phyloP scores from a whole-genome alignment of 2,113 vertebrate species.

The Phainopepla nitens region DNA sequence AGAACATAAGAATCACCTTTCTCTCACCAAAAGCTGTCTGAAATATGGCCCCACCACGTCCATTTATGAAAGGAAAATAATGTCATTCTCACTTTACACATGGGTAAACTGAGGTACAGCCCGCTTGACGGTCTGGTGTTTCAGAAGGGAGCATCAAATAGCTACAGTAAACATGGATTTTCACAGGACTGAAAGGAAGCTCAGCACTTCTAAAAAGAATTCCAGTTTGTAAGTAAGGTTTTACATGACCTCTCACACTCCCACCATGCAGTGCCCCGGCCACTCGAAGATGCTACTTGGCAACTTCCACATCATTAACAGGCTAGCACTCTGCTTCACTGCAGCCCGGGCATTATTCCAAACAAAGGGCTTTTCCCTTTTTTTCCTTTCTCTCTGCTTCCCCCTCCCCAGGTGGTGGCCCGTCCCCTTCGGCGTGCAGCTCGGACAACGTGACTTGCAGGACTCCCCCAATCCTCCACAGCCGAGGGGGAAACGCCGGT shows the following conservation, averaged over 20 bases:
- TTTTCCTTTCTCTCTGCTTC: too few relatives aligned
- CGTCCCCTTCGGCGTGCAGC: too few relatives aligned
- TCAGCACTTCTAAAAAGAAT: neutral
- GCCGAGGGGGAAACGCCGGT: neutral
- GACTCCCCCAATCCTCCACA: neutral
- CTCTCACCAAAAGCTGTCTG: neutral
- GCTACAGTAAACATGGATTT: neutral
- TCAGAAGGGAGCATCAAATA: neutral
- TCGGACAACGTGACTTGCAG: neutral
- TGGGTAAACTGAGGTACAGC: neutral
- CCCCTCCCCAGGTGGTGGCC: neutral
- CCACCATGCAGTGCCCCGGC: neutral
- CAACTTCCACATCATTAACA: neutral
- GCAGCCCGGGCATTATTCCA: neutral
- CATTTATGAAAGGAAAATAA: neutral
- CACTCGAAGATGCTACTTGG: neutral
- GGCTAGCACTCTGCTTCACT: neutral
- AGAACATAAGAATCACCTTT: neutral
- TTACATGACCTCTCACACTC: neutral
- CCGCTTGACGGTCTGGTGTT: neutral
- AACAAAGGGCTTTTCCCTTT: neutral
- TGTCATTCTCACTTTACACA: neutral
- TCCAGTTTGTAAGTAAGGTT: neutral
- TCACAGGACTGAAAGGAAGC: neutral
- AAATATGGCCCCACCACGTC: rapidly evolving